These are phyloP conservation scores for Percopsis transmontana DNA, from an alignment of 2,113 vertebrate species.

Conservation along the genomic window DNA sequence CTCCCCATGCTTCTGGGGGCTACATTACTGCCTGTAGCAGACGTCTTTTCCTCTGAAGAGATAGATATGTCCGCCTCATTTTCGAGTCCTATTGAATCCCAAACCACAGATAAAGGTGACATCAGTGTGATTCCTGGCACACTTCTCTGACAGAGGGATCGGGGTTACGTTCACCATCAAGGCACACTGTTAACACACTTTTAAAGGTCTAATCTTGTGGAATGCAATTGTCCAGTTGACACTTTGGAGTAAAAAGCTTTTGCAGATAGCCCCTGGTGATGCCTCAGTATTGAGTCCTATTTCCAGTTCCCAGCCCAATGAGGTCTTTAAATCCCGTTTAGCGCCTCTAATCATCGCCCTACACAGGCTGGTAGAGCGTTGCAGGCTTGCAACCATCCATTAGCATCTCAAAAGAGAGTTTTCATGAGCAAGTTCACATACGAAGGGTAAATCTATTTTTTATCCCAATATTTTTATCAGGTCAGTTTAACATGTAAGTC, in stretches of 20 bases:
- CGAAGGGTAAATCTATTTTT: not conserved
- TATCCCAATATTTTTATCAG: not conserved
- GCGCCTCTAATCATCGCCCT: not conserved
- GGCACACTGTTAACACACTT: slow-evolving; percentile 25
- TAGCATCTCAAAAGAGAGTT: slow-evolving; percentile 31
- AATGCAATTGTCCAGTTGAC: slow-evolving; percentile 50
- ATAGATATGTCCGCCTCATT: slow-evolving; percentile 65
- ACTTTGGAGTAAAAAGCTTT: slow-evolving; percentile 81
- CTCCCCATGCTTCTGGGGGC: slow-evolving; percentile 82
- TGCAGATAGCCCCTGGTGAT: slow-evolving; percentile 81
- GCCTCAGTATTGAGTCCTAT: slow-evolving; percentile 43
- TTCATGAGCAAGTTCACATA: not conserved
- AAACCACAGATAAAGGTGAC: slow-evolving; percentile 71
- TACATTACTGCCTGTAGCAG: slow-evolving; percentile 80
- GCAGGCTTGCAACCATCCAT: slow-evolving; percentile 28
- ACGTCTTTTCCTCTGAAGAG: slow-evolving; percentile 75
- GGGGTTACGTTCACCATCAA: slow-evolving; percentile 81
- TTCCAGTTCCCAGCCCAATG: slow-evolving; percentile 17
- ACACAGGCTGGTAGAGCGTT: not conserved
- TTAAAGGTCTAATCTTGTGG: slow-evolving; percentile 5
- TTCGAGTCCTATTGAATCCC: slow-evolving; percentile 66
- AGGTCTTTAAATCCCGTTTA: not conserved
- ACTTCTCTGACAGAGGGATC: slow-evolving; percentile 55
- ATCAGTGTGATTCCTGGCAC: slow-evolving; percentile 53
- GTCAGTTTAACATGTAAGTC: not conserved